Conservation (phyloP, 2,888 invertebrate genomes). For the Orchestes rusci region DNA sequence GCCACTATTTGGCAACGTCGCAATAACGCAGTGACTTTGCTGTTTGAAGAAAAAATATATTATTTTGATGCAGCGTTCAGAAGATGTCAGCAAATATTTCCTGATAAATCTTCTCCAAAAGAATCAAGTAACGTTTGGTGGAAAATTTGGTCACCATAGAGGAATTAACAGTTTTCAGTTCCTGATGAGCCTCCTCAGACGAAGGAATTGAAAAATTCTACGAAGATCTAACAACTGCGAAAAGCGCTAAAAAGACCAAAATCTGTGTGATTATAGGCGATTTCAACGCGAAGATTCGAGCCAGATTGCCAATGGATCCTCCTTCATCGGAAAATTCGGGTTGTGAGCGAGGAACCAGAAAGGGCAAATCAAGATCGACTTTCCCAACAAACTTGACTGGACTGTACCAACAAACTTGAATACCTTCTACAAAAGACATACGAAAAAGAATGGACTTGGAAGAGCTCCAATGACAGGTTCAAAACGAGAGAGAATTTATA, state of each 20-base stretch:
- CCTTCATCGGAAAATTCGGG: background rate
- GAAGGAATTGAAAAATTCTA: constrained; percentile 1
- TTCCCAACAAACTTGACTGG: background rate
- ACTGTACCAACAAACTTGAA: background rate
- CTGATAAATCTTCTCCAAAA: too few species aligned
- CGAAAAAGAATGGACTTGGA: too few species aligned
- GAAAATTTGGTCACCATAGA: too few species aligned
- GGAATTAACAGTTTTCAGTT: too few species aligned
- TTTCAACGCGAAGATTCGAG: background rate
- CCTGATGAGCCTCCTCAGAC: constrained; percentile 3
- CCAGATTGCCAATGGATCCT: background rate
- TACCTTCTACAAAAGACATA: background rate
- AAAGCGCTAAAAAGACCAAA: background rate
- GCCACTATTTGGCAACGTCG: too few species aligned
- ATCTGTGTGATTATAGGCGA: constrained; percentile 3
- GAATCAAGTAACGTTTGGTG: too few species aligned
- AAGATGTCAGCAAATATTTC: too few species aligned
- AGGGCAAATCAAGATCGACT: background rate
- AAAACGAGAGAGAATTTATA: too few species aligned
- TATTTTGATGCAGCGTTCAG: too few species aligned
- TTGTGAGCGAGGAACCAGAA: background rate
- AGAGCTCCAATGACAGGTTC: background rate
- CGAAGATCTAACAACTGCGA: background rate
- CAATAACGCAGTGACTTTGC: too few species aligned
- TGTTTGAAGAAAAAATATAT: too few species aligned